Evolutionary conservation across 37 sponge, comb jelly and placozoan species (phyloP).

Genomic region (Ephydatia muelleri): DNA sequence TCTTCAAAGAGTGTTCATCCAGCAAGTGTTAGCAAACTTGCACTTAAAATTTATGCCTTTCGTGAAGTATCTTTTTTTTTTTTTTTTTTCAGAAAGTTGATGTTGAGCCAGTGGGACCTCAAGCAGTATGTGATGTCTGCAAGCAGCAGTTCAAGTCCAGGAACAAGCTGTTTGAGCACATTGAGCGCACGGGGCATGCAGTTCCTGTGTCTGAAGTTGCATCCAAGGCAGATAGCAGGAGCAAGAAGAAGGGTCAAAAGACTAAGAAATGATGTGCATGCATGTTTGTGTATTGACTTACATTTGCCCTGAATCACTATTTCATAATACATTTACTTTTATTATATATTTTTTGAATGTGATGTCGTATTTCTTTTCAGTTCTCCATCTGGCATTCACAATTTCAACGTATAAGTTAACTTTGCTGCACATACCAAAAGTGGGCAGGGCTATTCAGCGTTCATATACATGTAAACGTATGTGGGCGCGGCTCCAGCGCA

Average conservation of each 20-base stretch:
- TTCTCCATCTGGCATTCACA: no score
- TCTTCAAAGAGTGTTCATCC: background rate
- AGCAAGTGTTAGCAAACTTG: background rate
- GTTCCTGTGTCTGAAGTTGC: conserved; percentile 4
- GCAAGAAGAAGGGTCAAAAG: background rate
- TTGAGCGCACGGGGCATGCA: conserved; percentile 90
- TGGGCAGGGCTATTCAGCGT: no score
- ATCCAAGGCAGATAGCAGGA: background rate
- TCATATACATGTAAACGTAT: background rate
- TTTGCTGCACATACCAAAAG: no score
- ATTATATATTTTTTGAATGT: no score
- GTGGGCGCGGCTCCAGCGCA: background rate
- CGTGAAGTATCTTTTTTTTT: background rate
- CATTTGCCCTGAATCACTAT: no score
- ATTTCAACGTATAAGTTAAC: no score
- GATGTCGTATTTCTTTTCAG: no score
- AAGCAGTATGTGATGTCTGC: conserved; percentile 67
- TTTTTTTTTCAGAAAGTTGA: background rate
- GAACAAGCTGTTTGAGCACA: conserved; percentile 92
- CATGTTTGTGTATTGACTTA: no score
- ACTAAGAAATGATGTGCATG: background rate
- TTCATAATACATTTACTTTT: no score
- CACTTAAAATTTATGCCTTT: background rate
- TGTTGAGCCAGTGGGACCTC: background rate
- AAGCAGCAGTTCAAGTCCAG: conserved; percentile 63